Base-by-base conservation (phyloP, 2,113 vertebrate species). In the Mixornis gularis region DNA sequence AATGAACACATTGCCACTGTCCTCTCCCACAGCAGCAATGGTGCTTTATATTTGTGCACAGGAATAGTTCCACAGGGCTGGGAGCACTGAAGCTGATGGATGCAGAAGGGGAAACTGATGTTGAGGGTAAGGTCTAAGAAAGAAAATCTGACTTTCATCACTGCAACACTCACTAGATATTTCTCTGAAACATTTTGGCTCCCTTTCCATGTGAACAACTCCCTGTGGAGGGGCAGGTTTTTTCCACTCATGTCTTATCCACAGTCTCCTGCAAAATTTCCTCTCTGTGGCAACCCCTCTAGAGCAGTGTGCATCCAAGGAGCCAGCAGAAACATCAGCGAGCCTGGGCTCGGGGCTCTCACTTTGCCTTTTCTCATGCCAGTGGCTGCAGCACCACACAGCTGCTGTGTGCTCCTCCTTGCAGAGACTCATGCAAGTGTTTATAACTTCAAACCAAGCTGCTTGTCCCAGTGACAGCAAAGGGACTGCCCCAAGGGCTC, bases 271-370 rank as follows among this genome's bases (percentile, higher is more conserved):
- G 36, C 26, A 56, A 53, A 63, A 20, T 63, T 40, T 68, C 32
- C 48, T 55, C 32, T 64, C 60, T 12, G 14, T 20, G 51, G 51
- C 55, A 48, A 3, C 17, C 26, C 32, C 27, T 29, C 22, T 19
- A 36, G 71, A 77, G 63, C 53, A 73, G 30, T 0, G 4, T 11
- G 19, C 36, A 36, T 14, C 34, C 71, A 48, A 11, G 0, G 1
- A 69, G 9, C 13, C 1, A 1, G 24, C 16, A 11, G 0, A 12
- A 85, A 34, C 36, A 13, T 5, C 43, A 32, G 36, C 64, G 43
- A 73, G 32, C 21, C 64, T 26, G 30, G 32, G 64, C 60, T 58
- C 48, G 17, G 60, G 20, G 51, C 59, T 65, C 74, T 43, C 1
- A 0, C 51, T 51, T 30, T 32, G 36, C 79, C 34, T n/a, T 24